These are phyloP conservation scores for Phalacrocorax carbo DNA, from an alignment of 2,113 vertebrate species.

Conservation along the genomic window DNA sequence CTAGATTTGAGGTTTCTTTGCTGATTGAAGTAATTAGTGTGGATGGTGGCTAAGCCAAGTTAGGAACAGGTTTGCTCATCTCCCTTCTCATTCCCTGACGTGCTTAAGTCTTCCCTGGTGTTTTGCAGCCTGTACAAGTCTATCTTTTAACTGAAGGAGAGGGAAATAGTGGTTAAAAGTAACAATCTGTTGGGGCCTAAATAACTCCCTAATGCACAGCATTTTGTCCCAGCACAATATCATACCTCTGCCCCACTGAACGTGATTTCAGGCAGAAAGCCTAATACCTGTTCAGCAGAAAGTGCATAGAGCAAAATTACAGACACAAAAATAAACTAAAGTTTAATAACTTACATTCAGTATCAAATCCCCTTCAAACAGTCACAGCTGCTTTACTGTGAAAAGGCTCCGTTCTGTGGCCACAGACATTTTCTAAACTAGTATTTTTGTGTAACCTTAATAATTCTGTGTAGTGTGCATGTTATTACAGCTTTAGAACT, in stretches of 20 bases:
- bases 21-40: not conserved
- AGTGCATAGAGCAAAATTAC: not conserved
- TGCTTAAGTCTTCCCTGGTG: not conserved
- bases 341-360: not conserved
- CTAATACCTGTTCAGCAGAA: not conserved
- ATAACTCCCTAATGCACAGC: not conserved
- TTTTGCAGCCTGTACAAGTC: not conserved
- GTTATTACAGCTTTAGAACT: not conserved
- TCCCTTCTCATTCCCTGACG: not conserved
- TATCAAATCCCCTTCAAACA: not conserved
- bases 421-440: not conserved
- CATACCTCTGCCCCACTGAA: not conserved
- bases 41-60: not conserved
- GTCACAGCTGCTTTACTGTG: rapidly evolving
- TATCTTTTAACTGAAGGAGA: not conserved
- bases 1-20: not conserved
- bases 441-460: not conserved
- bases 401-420: not conserved
- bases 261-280: not conserved
- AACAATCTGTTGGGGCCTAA: not conserved
- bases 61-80: not conserved
- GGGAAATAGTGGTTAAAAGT: not conserved
- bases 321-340: not conserved
- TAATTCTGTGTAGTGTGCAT: not conserved
- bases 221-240: not conserved